Evolutionary conservation across 2,113 vertebrate species (phyloP).

Genomic region (Todiramphus saurophagus): DNA sequence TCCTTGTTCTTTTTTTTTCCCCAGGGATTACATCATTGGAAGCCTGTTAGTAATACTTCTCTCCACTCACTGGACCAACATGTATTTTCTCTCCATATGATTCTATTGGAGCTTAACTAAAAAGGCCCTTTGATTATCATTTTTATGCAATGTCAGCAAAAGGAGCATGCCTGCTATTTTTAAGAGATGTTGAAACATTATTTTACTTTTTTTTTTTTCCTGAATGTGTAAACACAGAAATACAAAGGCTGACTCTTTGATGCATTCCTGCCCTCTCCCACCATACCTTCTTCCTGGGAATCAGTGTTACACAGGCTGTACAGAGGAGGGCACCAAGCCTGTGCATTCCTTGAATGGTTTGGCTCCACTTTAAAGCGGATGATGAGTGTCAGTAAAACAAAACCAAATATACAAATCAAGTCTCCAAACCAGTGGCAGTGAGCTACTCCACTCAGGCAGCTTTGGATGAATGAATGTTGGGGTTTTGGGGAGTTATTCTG

Average conservation of each 20-base stretch:
- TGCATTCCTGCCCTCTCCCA: background rate
- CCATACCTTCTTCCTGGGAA: background rate
- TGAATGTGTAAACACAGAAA: background rate
- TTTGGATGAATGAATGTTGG: background rate
- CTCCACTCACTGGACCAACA: background rate
- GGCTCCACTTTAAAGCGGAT: background rate
- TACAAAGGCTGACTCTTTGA: background rate
- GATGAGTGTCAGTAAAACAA: background rate
- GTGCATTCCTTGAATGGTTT: background rate
- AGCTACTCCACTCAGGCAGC: background rate
- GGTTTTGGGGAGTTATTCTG: no score
- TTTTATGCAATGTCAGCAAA: constrained; percentile 43
- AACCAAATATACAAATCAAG: background rate
- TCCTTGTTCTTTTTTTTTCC: background rate
- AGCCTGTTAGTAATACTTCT: background rate
- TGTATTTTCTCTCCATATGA: background rate
- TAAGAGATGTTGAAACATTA: background rate
- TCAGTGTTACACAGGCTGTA: background rate
- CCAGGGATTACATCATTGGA: background rate
- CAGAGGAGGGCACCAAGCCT: constrained; percentile 9
- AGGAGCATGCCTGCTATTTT: background rate
- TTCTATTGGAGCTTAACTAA: background rate
- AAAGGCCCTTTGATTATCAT: constrained; percentile 24
- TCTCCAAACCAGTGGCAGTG: background rate
- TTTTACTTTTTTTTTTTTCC: background rate